Evolutionary conservation across 1,140 invertebrate genomes (phyloP).

Genomic region (Caenorhabditis brenneri): DNA sequence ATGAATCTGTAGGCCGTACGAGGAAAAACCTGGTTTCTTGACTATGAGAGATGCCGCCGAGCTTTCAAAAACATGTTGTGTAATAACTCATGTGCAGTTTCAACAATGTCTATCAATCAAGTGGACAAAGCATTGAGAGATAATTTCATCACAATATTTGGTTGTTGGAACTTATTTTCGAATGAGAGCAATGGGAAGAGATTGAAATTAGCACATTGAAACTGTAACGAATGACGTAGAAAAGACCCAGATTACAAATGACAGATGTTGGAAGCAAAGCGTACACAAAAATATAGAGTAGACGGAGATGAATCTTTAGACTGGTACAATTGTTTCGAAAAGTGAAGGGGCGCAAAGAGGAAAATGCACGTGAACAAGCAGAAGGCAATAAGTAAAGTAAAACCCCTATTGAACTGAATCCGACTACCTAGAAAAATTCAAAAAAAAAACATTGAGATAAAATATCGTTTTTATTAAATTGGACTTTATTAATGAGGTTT

Average conservation of each 20-base stretch:
- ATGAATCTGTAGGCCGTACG: neutral
- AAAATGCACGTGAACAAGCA: neutral
- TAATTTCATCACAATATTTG: constrained; percentile 25
- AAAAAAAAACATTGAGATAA: neutral
- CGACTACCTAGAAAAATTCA: neutral
- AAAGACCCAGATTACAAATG: constrained; percentile 22
- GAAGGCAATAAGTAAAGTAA: neutral
- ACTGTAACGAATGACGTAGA: constrained; percentile 36
- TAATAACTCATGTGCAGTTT: too few relatives aligned
- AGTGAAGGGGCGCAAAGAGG: neutral
- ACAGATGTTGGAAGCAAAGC: neutral
- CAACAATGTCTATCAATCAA: neutral
- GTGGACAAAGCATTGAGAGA: neutral
- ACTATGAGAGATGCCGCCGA: neutral
- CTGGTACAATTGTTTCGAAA: neutral
- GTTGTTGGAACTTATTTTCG: neutral
- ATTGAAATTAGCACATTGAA: constrained; percentile 13
- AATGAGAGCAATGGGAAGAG: neutral
- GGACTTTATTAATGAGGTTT: constrained; percentile 17
- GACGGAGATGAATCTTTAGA: neutral
- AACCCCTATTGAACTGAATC: constrained; percentile 21
- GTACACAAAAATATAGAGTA: neutral
- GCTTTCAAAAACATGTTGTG: neutral
- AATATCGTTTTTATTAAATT: neutral
- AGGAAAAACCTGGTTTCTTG: neutral